A percentile compares a stretch with the other conserved stretches of the same genome.
Conservation (phyloP, 92 coral and sea anemone species). For the Epizoanthus rinbou region DNA sequence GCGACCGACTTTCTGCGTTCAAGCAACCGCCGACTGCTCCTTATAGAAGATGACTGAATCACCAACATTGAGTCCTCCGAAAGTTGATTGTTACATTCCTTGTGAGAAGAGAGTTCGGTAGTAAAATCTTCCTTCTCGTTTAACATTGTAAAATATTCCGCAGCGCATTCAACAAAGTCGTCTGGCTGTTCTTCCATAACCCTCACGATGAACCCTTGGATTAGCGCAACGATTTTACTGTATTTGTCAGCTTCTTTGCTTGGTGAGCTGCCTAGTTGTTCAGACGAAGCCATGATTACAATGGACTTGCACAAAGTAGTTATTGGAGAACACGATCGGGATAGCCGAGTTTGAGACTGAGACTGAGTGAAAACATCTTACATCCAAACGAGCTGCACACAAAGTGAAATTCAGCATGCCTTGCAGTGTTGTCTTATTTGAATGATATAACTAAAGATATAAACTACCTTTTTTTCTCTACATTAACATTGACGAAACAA, state of each 20-base stretch:
- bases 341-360: too few relatives aligned
- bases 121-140: slow-evolving; percentile 33
- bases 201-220: slow-evolving; percentile 42
- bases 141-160: slow-evolving; percentile 42
- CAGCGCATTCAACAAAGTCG: slow-evolving; percentile 46
- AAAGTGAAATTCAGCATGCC: not conserved
- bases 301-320: not conserved
- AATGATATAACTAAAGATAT: not conserved
- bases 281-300: slow-evolving; percentile 12
- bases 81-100: not conserved
- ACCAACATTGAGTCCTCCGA: slow-evolving; percentile 36
- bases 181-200: slow-evolving; percentile 41
- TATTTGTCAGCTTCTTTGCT: not conserved
- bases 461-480: not conserved
- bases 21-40: slow-evolving; percentile 29
- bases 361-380: too few relatives aligned
- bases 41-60: slow-evolving; percentile 8
- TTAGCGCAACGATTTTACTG: not conserved
- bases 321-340: not conserved
- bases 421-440: not conserved
- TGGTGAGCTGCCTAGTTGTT: not conserved
- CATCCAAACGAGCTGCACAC: too few relatives aligned
- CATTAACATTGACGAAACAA: not conserved
- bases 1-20: slow-evolving; percentile 57
- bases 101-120: not conserved